Base-by-base conservation (phyloP, 1,140 invertebrate species). In the Sycophila sp. region DNA sequence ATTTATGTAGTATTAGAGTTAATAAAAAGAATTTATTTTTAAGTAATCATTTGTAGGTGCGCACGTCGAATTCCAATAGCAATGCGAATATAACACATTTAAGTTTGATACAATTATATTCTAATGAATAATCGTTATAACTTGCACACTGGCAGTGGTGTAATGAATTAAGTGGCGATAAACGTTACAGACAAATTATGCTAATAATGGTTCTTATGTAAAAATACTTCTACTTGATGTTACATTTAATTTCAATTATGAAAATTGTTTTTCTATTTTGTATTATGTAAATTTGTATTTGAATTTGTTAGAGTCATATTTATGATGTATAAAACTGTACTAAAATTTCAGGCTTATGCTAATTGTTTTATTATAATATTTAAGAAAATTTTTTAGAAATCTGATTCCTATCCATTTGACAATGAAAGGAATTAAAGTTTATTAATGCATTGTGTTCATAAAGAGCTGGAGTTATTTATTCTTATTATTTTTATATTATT, bases 101-200 rank as follows among this genome's bases (percentile, higher is more conserved):
- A 7, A 38, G 17, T 40, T 55, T 30, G 10, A 5, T 55, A 26
- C 7, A 6, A 65, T 1, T 26, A 55, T 65, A 30, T 24, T 38
- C 10, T 65, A 53, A 55, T 38, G 38, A 66, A 56, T 72, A 69
- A 71, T 72, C 56, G 51, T 75, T 69, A 71, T 55, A 75, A 79
- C 58, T 73, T 78, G 69, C 68, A 74, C 73, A 77, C 73, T 78
- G 79, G 80, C 79, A 81, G 80, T 81, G 77, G 64, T 76, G 32
- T 72, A 63, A 47, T 71, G 66, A 60, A 62, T 51, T 58, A 58
- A 56, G 34, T 66, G 8, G 26, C 49, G 51, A 45, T 19, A 58
- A 71, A 77, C 73, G 69, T 80, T 77, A 56, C 74, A 75, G 74
- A 79, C 73, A 75, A 69, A 56, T 81, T 76, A 77, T 72, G 71